These are phyloP conservation scores for Holothuria scabra DNA, from an alignment of 53 echinoderm and acorn worm genomes.

Conservation along the genomic window DNA sequence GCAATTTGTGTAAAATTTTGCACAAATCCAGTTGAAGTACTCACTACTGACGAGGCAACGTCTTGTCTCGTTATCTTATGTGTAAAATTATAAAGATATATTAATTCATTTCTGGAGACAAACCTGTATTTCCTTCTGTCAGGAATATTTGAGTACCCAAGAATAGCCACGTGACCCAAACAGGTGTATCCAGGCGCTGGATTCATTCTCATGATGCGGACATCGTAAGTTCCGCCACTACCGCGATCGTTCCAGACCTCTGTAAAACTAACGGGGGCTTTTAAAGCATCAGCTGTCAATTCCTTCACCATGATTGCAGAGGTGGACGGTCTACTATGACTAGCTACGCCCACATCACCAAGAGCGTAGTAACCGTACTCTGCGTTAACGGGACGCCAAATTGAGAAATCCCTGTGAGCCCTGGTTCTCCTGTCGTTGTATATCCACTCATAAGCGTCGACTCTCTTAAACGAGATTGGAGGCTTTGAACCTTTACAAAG, in stretches of 20 bases:
- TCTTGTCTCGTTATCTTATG: too few species aligned
- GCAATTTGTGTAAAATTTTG: too few species aligned
- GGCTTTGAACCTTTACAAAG: neutral
- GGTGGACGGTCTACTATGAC: neutral
- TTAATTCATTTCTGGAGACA: neutral
- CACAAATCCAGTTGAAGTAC: too few species aligned
- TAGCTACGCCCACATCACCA: conserved; percentile 6
- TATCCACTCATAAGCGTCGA: neutral
- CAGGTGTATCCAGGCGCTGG: neutral
- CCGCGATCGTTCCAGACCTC: conserved; percentile 37
- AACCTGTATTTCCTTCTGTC: neutral
- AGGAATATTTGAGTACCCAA: neutral
- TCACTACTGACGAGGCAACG: too few species aligned
- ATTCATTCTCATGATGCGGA: conserved; percentile 36
- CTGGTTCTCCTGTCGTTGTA: conserved; percentile 20
- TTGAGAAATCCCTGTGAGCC: neutral
- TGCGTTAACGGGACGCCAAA: neutral
- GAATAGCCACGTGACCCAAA: conserved; percentile 33
- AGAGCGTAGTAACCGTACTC: conserved; percentile 22
- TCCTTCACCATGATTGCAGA: conserved; percentile 19
- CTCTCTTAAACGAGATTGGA: conserved; percentile 21
- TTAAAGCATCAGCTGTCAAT: neutral
- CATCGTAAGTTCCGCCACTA: conserved; percentile 14
- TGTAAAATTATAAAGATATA: too few species aligned
- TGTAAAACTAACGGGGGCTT: conserved; percentile 13